Evolutionary conservation across 1,140 invertebrate species (phyloP).

Genomic region (Anthonomus grandis): DNA sequence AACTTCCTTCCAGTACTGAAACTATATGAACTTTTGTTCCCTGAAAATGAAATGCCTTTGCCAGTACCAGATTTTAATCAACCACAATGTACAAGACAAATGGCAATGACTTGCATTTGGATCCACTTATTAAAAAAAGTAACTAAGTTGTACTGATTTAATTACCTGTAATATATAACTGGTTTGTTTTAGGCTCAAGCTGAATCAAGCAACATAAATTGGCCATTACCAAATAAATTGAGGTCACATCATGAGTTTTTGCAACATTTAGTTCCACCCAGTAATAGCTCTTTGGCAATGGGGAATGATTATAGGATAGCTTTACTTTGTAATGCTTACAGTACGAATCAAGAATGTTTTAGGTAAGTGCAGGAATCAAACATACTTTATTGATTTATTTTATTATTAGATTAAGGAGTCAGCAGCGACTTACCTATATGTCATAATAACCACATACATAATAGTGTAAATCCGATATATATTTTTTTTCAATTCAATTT

Average conservation of each 20-base stretch:
- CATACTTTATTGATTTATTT: too few relatives aligned
- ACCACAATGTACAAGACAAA: constrained; percentile 82
- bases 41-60: constrained; percentile 84
- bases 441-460: too few relatives aligned
- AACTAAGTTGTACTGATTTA: not conserved
- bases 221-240: constrained; percentile 78
- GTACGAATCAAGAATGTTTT: constrained; percentile 83
- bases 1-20: constrained; percentile 90
- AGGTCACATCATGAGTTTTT: constrained; percentile 86
- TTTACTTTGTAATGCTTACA: constrained; percentile 91
- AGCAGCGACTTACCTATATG: too few relatives aligned
- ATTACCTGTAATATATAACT: not conserved
- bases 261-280: constrained; percentile 75
- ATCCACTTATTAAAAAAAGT: constrained; percentile 88
- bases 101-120: constrained; percentile 95
- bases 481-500: too few relatives aligned
- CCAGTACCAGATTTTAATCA: constrained; percentile 86
- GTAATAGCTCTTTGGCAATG: constrained; percentile 61
- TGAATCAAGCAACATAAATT: constrained; percentile 36
- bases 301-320: constrained; percentile 86
- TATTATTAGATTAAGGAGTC: too few relatives aligned
- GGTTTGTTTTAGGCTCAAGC: constrained; percentile 54
- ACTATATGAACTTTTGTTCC: constrained; percentile 88
- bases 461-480: too few relatives aligned
- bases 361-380: too few relatives aligned